phyloP scores from a whole-genome alignment of 2,888 invertebrate species.

The Nebria brevicollis region DNA sequence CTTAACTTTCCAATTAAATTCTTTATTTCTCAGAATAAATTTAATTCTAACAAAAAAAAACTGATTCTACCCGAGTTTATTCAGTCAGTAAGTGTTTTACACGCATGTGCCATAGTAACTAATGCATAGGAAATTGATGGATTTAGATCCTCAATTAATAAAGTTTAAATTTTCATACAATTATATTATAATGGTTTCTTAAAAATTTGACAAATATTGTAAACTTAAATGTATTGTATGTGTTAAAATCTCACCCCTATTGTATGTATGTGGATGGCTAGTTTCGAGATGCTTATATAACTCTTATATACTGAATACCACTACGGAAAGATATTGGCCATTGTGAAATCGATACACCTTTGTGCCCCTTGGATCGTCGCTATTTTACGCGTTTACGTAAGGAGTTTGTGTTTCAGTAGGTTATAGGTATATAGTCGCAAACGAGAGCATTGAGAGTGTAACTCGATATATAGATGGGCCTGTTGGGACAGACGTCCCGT shows the following conservation, averaged over 20 bases:
- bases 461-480: slow-evolving; percentile 10
- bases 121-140: no score
- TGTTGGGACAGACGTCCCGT: not conserved
- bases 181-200: no score
- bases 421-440: not conserved
- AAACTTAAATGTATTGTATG: not conserved
- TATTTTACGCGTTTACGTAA: not conserved
- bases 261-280: not conserved
- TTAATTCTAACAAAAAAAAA: no score
- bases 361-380: not conserved
- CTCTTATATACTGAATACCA: not conserved
- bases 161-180: no score
- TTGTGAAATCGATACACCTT: slow-evolving; percentile 7
- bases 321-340: not conserved
- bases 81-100: no score
- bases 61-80: no score
- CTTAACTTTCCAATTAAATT: no score
- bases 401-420: slow-evolving; percentile 14
- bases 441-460: not conserved
- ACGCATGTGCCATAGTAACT: no score
- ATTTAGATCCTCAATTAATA: no score
- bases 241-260: no score
- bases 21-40: no score
- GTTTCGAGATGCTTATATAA: not conserved
- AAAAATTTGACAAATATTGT: not conserved